Conservation (phyloP, 2,888 invertebrate genomes). For the Sphaeridia pumilis region DNA sequence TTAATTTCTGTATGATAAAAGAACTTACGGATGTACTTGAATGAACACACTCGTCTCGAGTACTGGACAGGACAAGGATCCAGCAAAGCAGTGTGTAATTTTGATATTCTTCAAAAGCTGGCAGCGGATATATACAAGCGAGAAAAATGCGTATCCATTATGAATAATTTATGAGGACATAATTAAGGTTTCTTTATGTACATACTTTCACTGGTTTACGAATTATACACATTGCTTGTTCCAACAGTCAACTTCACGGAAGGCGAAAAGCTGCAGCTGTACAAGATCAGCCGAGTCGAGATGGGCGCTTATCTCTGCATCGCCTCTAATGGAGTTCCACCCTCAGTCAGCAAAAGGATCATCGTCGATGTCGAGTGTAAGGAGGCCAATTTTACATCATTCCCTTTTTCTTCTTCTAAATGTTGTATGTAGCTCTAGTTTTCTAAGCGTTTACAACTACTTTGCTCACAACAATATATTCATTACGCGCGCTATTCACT, state of each 20-base stretch:
- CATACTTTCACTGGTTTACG: constrained; percentile 11
- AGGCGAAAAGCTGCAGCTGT: constrained; percentile 71
- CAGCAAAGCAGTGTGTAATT: too few species aligned
- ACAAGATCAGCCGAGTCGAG: constrained; percentile 75
- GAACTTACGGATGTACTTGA: too few species aligned
- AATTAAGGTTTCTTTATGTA: constrained; percentile 5
- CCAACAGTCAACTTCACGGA: constrained; percentile 70
- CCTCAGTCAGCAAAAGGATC: constrained; percentile 82
- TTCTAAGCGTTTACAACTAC: too few species aligned
- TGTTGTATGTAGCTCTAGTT: too few species aligned
- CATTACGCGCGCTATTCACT: too few species aligned
- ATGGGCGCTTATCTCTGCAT: constrained; percentile 76
- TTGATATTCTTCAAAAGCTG: too few species aligned
- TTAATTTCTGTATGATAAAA: too few species aligned
- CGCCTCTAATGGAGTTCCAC: constrained; percentile 69
- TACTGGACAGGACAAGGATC: too few species aligned
- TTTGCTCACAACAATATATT: too few species aligned
- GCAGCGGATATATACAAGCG: too few species aligned
- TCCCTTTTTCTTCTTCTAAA: too few species aligned
- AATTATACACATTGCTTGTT: constrained; percentile 37
- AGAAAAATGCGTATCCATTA: not conserved
- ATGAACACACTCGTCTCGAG: too few species aligned
- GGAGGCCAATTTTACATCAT: constrained; percentile 41
- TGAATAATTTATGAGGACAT: constrained; percentile 3
- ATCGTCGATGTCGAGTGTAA: constrained; percentile 84